Evolutionary conservation across 2,888 invertebrate genomes (phyloP), one percentile per base, ranked within the genome.

Genomic region (Salpingus planirostris): DNA sequence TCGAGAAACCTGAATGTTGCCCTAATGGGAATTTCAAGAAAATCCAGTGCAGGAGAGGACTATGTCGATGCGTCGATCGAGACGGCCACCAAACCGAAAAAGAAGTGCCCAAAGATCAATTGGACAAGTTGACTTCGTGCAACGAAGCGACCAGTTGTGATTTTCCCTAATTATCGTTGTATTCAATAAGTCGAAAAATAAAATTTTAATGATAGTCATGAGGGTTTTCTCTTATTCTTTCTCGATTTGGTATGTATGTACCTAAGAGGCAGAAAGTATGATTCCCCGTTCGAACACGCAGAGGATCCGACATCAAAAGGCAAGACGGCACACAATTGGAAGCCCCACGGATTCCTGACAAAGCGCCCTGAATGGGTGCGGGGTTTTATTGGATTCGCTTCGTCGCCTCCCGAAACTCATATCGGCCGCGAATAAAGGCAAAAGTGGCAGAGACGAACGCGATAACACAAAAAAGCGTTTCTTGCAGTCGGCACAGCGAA

Each of bases 11-110:
- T 0, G 57, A 65, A 1, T 82, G 81, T 50, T 73, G 73, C 44
- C 48, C 53, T 4, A 77, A 78, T 54, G 82, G 82, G 8, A 80
- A 76, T 54, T 82, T 74, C 52, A 62, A 73, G 29, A 47, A 51
- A 3, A 63, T 74, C 27, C 80, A 80, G 50, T 80, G 78, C 50
- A 68, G 73, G 4, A 67, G 74, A 2, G 74, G 75, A 0, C 43
- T 60, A 15, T 80, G 79, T 47, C 71, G 71, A 22, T 81, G 81
- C 50, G 78, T 80, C 0, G 73, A 80, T 50, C 40, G 52, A 0
- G 66, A 78, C 46, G 80, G 80, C 0, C 57, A 69, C 27, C 78
- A 78, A 55, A 48, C 58, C 1, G 50, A 41, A 30, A 33, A 31
- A 28, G 59, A 62, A 50, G 51, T 54, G n/a, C n/a, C n/a, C n/a